phyloP scores from a whole-genome alignment of 2,113 vertebrate species.

The Glareola pratincola region DNA sequence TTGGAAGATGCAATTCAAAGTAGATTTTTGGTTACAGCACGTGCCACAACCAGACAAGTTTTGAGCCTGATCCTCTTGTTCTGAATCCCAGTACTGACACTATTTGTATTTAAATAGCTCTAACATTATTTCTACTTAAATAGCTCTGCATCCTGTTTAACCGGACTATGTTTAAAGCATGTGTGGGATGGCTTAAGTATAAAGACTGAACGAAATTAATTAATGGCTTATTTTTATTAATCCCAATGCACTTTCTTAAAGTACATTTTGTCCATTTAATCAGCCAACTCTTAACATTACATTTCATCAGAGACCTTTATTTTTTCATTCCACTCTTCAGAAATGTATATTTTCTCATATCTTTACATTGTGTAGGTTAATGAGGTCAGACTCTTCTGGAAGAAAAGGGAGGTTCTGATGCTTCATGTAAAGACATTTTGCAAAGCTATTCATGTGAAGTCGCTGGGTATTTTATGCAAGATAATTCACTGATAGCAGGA shows the following conservation, averaged over 20 bases:
- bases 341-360: background rate
- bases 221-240: background rate
- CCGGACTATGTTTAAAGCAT: background rate
- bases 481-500: background rate
- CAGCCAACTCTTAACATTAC: background rate
- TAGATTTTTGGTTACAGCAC: background rate
- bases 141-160: background rate
- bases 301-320: background rate
- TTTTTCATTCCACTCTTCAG: background rate
- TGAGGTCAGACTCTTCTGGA: background rate
- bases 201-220: background rate
- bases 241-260: accelerated
- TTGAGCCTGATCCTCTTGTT: background rate
- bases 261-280: background rate
- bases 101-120: background rate
- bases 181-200: background rate
- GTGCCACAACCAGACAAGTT: background rate
- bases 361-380: background rate
- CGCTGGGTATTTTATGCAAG: background rate
- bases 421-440: background rate
- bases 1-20: background rate
- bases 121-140: background rate
- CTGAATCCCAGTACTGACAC: background rate
- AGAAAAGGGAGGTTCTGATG: background rate
- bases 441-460: background rate